Evolutionary conservation across 92 coral and sea anemone genomes (phyloP), one percentile per base, ranked within the genome.

Genomic region (Parazoanthus darwini): DNA sequence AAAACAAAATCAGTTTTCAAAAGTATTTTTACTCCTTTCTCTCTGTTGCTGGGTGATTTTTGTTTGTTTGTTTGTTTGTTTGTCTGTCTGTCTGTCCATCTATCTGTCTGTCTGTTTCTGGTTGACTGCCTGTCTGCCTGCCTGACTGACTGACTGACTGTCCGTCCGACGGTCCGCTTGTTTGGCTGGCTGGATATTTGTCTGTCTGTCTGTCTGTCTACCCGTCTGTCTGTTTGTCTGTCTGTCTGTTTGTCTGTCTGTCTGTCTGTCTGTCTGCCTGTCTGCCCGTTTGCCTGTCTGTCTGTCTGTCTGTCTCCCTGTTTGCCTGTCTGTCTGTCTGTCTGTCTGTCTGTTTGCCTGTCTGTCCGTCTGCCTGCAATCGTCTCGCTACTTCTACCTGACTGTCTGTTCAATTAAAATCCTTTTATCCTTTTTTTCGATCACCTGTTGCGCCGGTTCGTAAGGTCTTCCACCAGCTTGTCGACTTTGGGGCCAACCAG

Each of bases 401-500:
- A 8, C 76, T 71, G 58, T 71, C 76, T 18, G 36, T 44, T 9
- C 8, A 9, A 1, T 44, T 44, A 44, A 9, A 44, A 44, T 44
- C 50, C 50, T 44, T 44, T 44, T 44, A 44, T 9, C 50, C 6
- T 44, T 44, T 44, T 44, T 9, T 29, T 29, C 33, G 33, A 29
- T 73, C 38, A 73, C 77, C 77, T 73, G 77, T 4, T 42, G 77
- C 43, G 77, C 25, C 89, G 79, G 36, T 76, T 88, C 33, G 74
- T 29, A 18, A 88, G 76, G 16, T 84, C 93, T 63, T 84, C 89
- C 78, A 92, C 74, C 54, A 80, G 82, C 35, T 66, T 44, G 44
- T 56, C 72, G 78, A 90, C 78, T 66, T 90, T 85, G 3, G 89
- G 91, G 18, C 94, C 94, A 66, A 90, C 85, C 36, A 92, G 85